Conservation (phyloP, 2,888 invertebrate species). For the Metopia argyrocephala region DNA sequence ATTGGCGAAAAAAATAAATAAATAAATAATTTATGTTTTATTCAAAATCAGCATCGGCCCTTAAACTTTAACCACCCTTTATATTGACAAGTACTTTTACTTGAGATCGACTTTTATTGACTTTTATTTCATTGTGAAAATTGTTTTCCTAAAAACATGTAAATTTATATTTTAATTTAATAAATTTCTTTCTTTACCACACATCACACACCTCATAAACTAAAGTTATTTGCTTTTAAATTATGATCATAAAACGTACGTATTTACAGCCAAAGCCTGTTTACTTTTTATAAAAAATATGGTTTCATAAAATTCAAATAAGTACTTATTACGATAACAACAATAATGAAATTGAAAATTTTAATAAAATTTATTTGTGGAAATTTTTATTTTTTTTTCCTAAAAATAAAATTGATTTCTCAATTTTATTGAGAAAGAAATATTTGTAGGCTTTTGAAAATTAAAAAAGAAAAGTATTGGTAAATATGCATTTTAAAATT, state of each 20-base stretch:
- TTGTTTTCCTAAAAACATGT: neutral
- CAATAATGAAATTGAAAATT: too few species aligned
- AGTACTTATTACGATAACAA: neutral
- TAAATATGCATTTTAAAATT: neutral
- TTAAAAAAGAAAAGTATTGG: neutral
- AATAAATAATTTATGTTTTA: too few species aligned
- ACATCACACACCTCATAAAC: neutral
- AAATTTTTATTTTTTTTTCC: neutral
- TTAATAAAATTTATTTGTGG: neutral
- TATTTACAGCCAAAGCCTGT: conserved; percentile 8
- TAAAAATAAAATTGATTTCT: neutral
- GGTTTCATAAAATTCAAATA: neutral
- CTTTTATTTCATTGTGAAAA: too few species aligned
- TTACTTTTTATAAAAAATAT: neutral
- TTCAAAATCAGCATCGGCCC: too few species aligned
- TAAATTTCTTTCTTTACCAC: conserved; percentile 6
- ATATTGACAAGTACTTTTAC: too few species aligned
- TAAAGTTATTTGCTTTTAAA: conserved; percentile 43
- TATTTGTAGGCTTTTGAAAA: neutral
- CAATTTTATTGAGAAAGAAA: neutral
- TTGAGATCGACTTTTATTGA: too few species aligned
- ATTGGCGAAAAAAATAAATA: too few species aligned
- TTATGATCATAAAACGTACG: conserved; percentile 27
- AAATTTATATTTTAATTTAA: conserved; percentile 41
- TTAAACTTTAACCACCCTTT: too few species aligned